Evolutionary conservation across 1,140 invertebrate species (phyloP), one percentile per base, ranked within the genome.

Genomic region (Lepidostoma basale): DNA sequence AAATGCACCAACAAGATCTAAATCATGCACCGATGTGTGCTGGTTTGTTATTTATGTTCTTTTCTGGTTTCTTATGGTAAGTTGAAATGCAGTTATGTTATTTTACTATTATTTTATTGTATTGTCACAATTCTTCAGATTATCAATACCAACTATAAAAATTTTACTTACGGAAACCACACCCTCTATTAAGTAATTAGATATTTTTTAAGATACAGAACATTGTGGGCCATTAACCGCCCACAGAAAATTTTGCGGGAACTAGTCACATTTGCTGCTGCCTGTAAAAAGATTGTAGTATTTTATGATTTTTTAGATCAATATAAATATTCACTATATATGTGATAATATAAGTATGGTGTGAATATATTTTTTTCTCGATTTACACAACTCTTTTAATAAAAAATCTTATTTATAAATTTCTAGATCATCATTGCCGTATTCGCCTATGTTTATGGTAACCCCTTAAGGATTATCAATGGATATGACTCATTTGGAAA

Each of bases 401-500:
- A n/a, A n/a, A n/a, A n/a, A n/a, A n/a, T n/a, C n/a, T n/a, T n/a
- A n/a, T n/a, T n/a, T n/a, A n/a, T n/a, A n/a, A n/a, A n/a, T 67
- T 76, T 81, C 22, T 74, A 93, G 92, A 89, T 95, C 73, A 85
- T 93, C 68, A 91, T 97, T 68, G 92, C 93, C 10, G 89, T 88
- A 5, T 96, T 96, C 82, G 92, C 94, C 1, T 89, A 96, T 77
- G 90, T 93, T 6, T 94, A 94, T 82, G 95, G 95, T 0, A 94
- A 94, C 83, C 94, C 94, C 3, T 79, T 90, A 72, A 85, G 94
- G 68, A 85, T 97, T 4, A 90, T 96, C 65, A 94, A 96, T 85
- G 95, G 96, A 44, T 96, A 94, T 81, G 95, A 98, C 78, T 96
- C 93, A 70, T 97, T 94, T 85, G 95, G 95, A n/a, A 97, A 98